Percentiles rank a stretch among this genome's conserved stretches.
Evolutionary conservation across 2,888 invertebrate genomes (phyloP).

Genomic region (Agriotes lineatus): DNA sequence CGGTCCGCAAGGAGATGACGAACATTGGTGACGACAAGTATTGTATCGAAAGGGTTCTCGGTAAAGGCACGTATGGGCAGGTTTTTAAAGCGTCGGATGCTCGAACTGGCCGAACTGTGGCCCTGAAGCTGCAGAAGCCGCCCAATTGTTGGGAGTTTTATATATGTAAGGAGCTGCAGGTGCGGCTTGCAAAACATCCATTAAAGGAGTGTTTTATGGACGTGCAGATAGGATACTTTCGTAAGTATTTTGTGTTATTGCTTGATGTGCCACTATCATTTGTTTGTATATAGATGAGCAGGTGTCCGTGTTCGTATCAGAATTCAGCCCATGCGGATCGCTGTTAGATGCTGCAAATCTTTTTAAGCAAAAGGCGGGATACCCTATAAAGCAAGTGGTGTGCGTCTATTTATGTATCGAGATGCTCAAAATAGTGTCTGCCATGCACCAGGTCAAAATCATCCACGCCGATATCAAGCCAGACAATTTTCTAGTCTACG

Average conservation of each 20-base stretch:
- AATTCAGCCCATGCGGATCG: conserved; percentile 85
- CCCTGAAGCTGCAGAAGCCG: conserved; percentile 88
- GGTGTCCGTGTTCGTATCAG: conserved; percentile 84
- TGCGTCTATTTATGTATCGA: conserved; percentile 85
- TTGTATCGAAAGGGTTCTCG: conserved; percentile 77
- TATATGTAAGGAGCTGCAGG: conserved; percentile 87
- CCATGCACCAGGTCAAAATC: conserved; percentile 87
- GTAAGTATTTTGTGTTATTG: conserved; percentile 66
- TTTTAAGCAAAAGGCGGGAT: conserved; percentile 76
- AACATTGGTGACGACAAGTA: conserved; percentile 69
- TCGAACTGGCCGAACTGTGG: conserved; percentile 73
- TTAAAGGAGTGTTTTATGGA: conserved; percentile 75
- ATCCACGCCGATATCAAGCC: conserved; percentile 97
- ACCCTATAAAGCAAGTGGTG: conserved; percentile 79
- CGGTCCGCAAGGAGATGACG: conserved; percentile 59
- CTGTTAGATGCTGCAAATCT: conserved; percentile 83
- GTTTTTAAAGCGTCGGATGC: conserved; percentile 78
- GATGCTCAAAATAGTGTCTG: conserved; percentile 85
- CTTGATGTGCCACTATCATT: no score
- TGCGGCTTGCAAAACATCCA: conserved; percentile 71
- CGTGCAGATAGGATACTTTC: conserved; percentile 81
- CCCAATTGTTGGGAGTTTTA: conserved; percentile 95
- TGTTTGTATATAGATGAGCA: conserved; percentile 71
- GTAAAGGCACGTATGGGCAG: conserved; percentile 87
- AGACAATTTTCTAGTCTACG: conserved; percentile 86